A percentile compares a stretch with the other conserved stretches of the same genome.
These are phyloP conservation scores for Mamestra configurata DNA, from an alignment of 1,140 invertebrate species.

Conservation along the genomic window DNA sequence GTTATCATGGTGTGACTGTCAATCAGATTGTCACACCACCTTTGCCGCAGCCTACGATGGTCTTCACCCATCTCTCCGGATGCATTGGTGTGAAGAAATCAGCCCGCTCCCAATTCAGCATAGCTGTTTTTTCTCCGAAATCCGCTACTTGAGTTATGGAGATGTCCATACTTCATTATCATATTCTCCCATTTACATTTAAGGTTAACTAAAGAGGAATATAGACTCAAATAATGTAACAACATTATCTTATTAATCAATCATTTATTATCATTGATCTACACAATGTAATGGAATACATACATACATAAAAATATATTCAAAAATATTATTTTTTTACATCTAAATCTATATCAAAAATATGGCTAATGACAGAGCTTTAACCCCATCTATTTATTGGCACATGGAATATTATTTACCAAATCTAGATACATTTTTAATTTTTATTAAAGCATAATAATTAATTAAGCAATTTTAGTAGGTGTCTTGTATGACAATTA, in stretches of 20 bases:
- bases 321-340: conserved; percentile 78
- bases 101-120: too few relatives aligned
- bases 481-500: conserved; percentile 73
- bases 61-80: too few relatives aligned
- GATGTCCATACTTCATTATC: too few relatives aligned
- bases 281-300: conserved; percentile 80
- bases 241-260: conserved; percentile 62
- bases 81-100: too few relatives aligned
- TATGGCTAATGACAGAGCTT: conserved; percentile 81
- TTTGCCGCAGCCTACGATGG: too few relatives aligned
- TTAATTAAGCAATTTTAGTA: conserved; percentile 65
- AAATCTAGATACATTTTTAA: conserved; percentile 62
- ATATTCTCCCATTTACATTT: too few relatives aligned
- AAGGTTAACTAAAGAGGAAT: conserved; percentile 11
- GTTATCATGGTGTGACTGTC: too few relatives aligned
- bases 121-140: too few relatives aligned
- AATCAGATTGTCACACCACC: too few relatives aligned
- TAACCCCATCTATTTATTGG: conserved; percentile 78
- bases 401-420: conserved; percentile 78
- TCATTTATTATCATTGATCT: conserved; percentile 83
- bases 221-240: conserved; percentile 46
- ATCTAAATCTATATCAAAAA: conserved; percentile 81
- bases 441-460: conserved; percentile 70
- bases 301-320: conserved; percentile 78
- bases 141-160: too few relatives aligned